phyloP scores from a whole-genome alignment of 2,888 invertebrate genomes.

The Atherix ibis region DNA sequence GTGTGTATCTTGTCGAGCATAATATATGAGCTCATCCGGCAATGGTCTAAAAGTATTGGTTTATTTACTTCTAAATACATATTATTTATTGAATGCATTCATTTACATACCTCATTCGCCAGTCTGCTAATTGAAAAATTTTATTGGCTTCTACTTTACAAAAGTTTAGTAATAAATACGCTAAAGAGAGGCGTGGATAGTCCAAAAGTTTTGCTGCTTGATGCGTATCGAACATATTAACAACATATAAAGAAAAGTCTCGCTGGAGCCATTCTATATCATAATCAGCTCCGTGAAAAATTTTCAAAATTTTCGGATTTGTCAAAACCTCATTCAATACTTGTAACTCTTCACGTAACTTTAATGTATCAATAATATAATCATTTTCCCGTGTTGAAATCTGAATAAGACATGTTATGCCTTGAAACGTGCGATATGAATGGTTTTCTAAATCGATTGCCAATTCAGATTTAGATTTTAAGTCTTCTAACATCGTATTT shows the following conservation, averaged over 20 bases:
- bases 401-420: conserved; percentile 91
- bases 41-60: conserved; percentile 45
- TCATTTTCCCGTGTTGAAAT: conserved; percentile 68
- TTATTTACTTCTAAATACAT: conserved; percentile 2
- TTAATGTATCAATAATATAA: conserved; percentile 78
- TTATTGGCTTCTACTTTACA: conserved; percentile 73
- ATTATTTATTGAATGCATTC: not conserved
- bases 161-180: conserved; percentile 61
- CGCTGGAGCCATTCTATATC: conserved; percentile 91
- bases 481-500: conserved; percentile 44
- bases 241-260: conserved; percentile 86
- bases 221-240: conserved; percentile 94
- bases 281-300: conserved; percentile 78
- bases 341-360: conserved; percentile 65
- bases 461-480: conserved; percentile 53
- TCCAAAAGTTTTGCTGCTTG: conserved; percentile 65
- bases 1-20: conserved; percentile 91
- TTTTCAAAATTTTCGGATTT: conserved; percentile 77
- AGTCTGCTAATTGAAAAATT: conserved; percentile 85
- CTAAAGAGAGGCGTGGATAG: conserved; percentile 54
- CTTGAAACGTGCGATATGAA: conserved; percentile 79
- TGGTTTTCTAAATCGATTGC: conserved; percentile 92
- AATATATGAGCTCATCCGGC: conserved; percentile 59
- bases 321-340: conserved; percentile 80
- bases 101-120: conserved; percentile 57